A percentile compares a stretch with the other conserved stretches of the same genome.
Evolutionary conservation across 2,888 invertebrate genomes (phyloP).

Genomic region (Drosophila cognata): DNA sequence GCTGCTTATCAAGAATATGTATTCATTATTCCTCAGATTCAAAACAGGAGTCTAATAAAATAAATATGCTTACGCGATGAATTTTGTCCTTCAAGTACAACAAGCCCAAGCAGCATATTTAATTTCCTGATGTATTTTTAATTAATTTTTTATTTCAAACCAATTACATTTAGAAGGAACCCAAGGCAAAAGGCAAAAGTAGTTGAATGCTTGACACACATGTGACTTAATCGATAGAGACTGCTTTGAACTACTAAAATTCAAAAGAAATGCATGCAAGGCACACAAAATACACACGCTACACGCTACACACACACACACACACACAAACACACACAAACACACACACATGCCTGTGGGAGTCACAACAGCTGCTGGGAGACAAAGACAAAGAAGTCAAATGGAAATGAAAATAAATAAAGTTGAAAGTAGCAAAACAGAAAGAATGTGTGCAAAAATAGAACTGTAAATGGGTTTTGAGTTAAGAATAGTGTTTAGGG

Average conservation of each 20-base stretch:
- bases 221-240: constrained; percentile 13
- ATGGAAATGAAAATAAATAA: constrained; percentile 22
- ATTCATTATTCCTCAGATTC: not conserved
- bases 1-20: not conserved
- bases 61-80: not conserved
- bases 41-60: too few relatives aligned
- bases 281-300: not conserved
- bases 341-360: not conserved
- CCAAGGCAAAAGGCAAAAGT: not conserved
- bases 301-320: not conserved
- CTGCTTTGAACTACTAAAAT: constrained; percentile 1
- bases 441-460: constrained; percentile 8
- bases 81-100: not conserved
- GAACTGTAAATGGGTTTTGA: constrained; percentile 4
- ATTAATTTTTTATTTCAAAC: not conserved
- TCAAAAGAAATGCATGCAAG: not conserved
- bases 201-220: not conserved
- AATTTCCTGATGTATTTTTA: not conserved
- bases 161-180: not conserved
- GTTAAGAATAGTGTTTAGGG: not conserved
- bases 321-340: not conserved
- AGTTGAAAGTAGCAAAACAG: constrained; percentile 20
- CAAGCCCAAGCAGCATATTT: not conserved
- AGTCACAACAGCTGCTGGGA: not conserved
- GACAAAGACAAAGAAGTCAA: constrained; percentile 5